Evolutionary conservation across 2,888 invertebrate species (phyloP).

Genomic region (Xanthia togata): DNA sequence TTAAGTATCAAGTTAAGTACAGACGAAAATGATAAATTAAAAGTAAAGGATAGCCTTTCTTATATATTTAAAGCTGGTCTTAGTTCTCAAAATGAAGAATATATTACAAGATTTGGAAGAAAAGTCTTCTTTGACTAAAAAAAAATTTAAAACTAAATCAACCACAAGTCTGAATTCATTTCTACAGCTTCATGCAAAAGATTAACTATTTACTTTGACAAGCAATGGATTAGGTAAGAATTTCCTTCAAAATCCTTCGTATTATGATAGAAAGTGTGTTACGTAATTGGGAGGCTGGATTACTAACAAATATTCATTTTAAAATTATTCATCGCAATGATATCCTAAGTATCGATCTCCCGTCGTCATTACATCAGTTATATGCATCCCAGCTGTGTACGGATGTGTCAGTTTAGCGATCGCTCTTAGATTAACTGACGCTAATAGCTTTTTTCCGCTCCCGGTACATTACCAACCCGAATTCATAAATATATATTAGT

Average conservation of each 20-base stretch:
- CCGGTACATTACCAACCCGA: slow-evolving; percentile 12
- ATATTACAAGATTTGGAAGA: neutral
- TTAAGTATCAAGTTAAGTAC: too few relatives aligned
- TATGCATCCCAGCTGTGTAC: slow-evolving; percentile 58
- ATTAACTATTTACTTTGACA: neutral
- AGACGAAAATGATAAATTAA: neutral
- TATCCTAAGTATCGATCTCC: slow-evolving; percentile 1
- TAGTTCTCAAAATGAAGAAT: neutral
- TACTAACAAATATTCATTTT: neutral
- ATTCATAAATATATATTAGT: slow-evolving; percentile 17
- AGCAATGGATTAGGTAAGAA: neutral
- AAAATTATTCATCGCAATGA: neutral
- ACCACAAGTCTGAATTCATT: neutral
- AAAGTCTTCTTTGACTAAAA: neutral
- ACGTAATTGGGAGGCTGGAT: neutral
- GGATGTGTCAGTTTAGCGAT: slow-evolving; percentile 63
- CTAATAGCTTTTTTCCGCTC: slow-evolving; percentile 64
- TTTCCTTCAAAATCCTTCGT: neutral
- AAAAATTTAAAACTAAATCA: neutral
- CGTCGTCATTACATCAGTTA: slow-evolving; percentile 34
- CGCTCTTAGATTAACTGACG: slow-evolving; percentile 65
- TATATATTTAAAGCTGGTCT: neutral
- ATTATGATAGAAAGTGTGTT: neutral
- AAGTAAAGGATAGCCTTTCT: neutral
- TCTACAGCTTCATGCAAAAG: neutral